Base-by-base conservation (phyloP, 2,888 invertebrate genomes). In the Punctoribates punctum region DNA sequence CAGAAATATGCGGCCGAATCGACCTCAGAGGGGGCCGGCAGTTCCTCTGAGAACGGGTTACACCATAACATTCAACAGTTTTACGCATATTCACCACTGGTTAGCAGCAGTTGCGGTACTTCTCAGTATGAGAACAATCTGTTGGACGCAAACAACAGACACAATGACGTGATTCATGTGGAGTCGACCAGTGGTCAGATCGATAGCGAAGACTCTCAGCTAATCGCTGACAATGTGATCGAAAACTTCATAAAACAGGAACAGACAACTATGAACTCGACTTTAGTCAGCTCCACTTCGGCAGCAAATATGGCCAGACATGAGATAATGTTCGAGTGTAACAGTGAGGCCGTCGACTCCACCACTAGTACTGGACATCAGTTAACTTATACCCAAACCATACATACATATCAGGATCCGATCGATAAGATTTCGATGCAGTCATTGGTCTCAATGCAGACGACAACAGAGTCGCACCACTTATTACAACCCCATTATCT, bases 1-100 rank as follows among this genome's bases (percentile, higher is more conserved):
- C 80, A 80, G 57, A 80, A 80, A 62, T 80, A 80, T 75, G 80
- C 80, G 20, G 80, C 80, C 25, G 80, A 80, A 77, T 76, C 76
- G 34, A 76, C 76, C 1, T 76, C 76, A 15, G 76, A 77, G 48
- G 46, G 46, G 27, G 15, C 48, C 15, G 72, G 25, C 72, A 48
- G 48, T 72, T 48, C 46, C 23, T 42, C 65, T 9, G 65, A 65
- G n/a, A 60, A 25, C 25, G 27, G 27, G 1, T 4, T 65, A 25
- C 77, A 77, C n/a, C 75, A 60, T 23, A 60, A 67, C 38, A 57
- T 76, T 6, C 51, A 51, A 73, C 67, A 57, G 8, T 75, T 75
- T 25, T 75, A 75, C 27, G 70, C 76, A 1, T 76, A 67, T 65
- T 76, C 76, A 17, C 76, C 76, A 0, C 57, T 73, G 17, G 76